Percentiles rank a stretch among this genome's conserved stretches.
These are phyloP conservation scores for Argyresthia goedartella DNA, from an alignment of 2,888 invertebrate species.

Conservation along the genomic window DNA sequence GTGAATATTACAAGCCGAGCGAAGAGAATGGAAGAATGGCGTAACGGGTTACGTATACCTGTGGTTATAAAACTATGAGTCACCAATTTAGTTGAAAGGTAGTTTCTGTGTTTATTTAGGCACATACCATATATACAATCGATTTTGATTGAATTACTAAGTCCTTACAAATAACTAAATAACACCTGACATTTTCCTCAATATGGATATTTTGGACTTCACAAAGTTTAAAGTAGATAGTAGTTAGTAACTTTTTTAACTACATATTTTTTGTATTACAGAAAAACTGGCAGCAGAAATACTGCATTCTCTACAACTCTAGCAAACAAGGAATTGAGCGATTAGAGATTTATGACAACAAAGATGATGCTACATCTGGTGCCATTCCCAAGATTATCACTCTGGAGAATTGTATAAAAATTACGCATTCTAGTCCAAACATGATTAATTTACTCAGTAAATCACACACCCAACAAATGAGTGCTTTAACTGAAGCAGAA, in stretches of 20 bases:
- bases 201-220: neutral
- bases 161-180: too few relatives aligned
- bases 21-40: neutral
- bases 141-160: neutral
- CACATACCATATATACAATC: neutral
- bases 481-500: constrained; percentile 74
- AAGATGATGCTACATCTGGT: constrained; percentile 75
- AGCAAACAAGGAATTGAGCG: constrained; percentile 89
- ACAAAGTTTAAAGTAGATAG: neutral
- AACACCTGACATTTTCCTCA: too few relatives aligned
- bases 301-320: constrained; percentile 82
- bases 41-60: neutral
- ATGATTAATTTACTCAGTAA: constrained; percentile 82
- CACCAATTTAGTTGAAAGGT: neutral
- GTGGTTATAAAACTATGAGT: constrained; percentile 2
- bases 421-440: constrained; percentile 74
- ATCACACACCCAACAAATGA: constrained; percentile 75
- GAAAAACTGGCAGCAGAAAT: constrained; percentile 89
- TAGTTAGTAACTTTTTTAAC: neutral
- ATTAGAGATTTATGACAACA: constrained; percentile 86
- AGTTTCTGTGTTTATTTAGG: neutral
- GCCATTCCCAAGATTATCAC: constrained; percentile 83
- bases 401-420: constrained; percentile 90
- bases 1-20: neutral
- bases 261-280: constrained; percentile 29